Base-by-base conservation (phyloP, 2,888 invertebrate genomes). In the Sinodicranocentrus sp. region DNA sequence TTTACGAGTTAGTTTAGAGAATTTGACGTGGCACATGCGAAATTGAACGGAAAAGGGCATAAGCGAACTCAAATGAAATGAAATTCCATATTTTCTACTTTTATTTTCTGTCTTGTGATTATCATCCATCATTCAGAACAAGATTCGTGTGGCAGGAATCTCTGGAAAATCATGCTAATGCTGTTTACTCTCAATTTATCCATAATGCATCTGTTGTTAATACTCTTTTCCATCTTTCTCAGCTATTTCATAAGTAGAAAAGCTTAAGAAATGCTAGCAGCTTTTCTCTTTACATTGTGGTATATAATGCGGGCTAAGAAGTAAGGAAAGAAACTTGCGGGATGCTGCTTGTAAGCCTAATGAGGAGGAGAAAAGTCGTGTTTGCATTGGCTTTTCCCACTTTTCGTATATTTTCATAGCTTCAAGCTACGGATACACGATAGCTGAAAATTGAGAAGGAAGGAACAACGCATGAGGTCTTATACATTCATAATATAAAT, bases 311-410 rank as follows among this genome's bases (percentile, higher is more conserved):
- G 33, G 33, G 3, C 33, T 33, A 33, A 6, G 3, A 33, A 6
- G 33, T 33, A 33, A 33, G 33, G 23, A 33, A n/a, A 44, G 44
- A 57, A 67, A 67, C 21, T 67, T 43, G 63, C 3, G 59, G 1
- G 43, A 67, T 43, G 67, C 19, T 21, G 15, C 67, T 43, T 67
- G 67, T 44, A 43, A 19, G 67, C 15, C 43, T 67, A 67, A 67
- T 67, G 67, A 67, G 67, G 67, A 65, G 63, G 21, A 67, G 67
- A 67, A 67, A 67, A 67, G 67, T 67, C 44, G 19, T 67, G 67
- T 67, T 67, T 67, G 67, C 67, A 44, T 21, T 67, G 43, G 43
- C 2, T 25, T 28, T 44, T 23, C 43, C 23, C 43, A 1, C n/a
- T 26, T n/a, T 15, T 23, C 3, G 2, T 48, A 15, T 44, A 25